Evolutionary conservation across 2,888 invertebrate species (phyloP).

Genomic region (Sympetrum striolatum): DNA sequence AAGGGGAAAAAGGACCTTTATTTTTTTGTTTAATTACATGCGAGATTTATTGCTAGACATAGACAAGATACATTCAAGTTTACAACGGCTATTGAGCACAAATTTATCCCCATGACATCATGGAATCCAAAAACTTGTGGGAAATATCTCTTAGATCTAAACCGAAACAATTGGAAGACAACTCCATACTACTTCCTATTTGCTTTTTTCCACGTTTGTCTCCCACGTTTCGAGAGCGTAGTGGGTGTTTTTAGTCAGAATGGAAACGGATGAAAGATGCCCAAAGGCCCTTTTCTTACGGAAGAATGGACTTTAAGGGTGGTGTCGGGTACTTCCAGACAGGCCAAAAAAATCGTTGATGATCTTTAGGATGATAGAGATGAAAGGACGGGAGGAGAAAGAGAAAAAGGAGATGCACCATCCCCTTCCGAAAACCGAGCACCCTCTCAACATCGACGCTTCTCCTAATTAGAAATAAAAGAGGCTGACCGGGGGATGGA

Average conservation of each 20-base stretch:
- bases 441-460: background rate
- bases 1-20: too few relatives aligned
- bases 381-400: background rate
- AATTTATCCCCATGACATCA: too few relatives aligned
- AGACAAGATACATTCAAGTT: too few relatives aligned
- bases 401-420: background rate
- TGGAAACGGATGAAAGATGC: background rate
- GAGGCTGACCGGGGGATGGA: background rate
- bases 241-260: background rate
- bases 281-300: background rate
- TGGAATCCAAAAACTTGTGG: too few relatives aligned
- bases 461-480: background rate
- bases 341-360: background rate
- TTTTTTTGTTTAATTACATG: too few relatives aligned
- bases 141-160: too few relatives aligned
- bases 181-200: too few relatives aligned
- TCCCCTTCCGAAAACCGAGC: background rate
- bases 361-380: background rate
- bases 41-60: too few relatives aligned
- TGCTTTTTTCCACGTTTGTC: background rate
- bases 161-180: too few relatives aligned
- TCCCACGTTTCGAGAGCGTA: background rate
- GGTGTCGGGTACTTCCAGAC: background rate
- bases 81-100: too few relatives aligned
- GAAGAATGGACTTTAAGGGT: background rate